Base-by-base conservation (phyloP, 2,888 invertebrate genomes). In the Trichogramma dendrolimi region DNA sequence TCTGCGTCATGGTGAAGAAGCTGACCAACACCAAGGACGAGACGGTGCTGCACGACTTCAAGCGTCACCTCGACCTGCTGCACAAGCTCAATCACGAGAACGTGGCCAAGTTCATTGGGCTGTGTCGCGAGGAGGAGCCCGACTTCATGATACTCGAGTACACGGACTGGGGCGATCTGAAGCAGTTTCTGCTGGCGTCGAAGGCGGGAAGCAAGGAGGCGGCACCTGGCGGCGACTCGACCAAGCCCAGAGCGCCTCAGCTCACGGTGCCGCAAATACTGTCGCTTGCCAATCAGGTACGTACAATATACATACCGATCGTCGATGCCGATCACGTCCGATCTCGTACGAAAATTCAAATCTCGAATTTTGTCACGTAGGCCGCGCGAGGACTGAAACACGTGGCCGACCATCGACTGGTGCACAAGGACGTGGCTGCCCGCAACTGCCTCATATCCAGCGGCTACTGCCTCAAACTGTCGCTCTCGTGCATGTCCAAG, bases 161-260 rank as follows among this genome's bases (percentile, higher is more conserved):
- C 75, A 94, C 94, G 4, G 96, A 96, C 76, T 96, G 95, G 96
- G 96, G 96, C 5, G 96, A 96, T 78, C 82, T 96, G 57, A 96
- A 96, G 72, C 94, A 92, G 81, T 95, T 90, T 82, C 83, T 93
- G 38, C 80, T 89, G 57, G 90, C 92, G 8, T 77, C 78, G 5
- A 67, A 70, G 4, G 3, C 27, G 27, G 27, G 27, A 27, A 39
- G 61, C 59, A 76, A 72, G 60, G 75, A 60, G 61, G 61, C 46
- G 43, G 66, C 52, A 42, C 55, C 70, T 11, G 73, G 71, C 51
- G 71, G 73, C 0, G 72, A 70, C 0, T 71, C 72, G 43, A 75
- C 73, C 40, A 82, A 71, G 73, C 79, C 70, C 69, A 81, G 68
- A 66, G 83, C 74, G 78, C 89, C 83, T 62, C 87, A 84, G n/a